These are phyloP conservation scores for Gonatopus flavifemur DNA, from an alignment of 1,140 invertebrate species.

Conservation along the genomic window DNA sequence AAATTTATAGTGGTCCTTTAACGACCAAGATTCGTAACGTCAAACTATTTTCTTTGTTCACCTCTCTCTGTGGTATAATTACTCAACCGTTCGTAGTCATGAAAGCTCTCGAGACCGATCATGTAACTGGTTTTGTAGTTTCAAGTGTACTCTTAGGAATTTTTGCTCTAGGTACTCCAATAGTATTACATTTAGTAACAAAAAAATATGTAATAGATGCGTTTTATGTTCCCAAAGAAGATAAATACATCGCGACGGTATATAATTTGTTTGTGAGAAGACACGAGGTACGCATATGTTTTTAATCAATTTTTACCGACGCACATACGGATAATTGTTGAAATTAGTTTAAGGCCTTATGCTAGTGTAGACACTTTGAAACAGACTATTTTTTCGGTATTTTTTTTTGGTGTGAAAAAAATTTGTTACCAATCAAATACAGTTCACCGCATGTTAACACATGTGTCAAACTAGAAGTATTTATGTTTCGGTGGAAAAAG, in stretches of 20 bases:
- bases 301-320: slow-evolving; percentile 4
- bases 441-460: too few species aligned
- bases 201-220: slow-evolving; percentile 84
- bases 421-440: too few species aligned
- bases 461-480: too few species aligned
- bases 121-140: slow-evolving; percentile 60
- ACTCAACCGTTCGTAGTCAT: slow-evolving; percentile 73
- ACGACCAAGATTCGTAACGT: slow-evolving; percentile 68
- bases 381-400: too few species aligned
- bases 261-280: slow-evolving; percentile 65
- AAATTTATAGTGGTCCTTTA: slow-evolving; percentile 69
- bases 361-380: too few species aligned
- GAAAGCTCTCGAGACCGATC: slow-evolving; percentile 61
- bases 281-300: slow-evolving; percentile 4
- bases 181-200: slow-evolving; percentile 78
- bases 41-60: slow-evolving; percentile 79
- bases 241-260: slow-evolving; percentile 71
- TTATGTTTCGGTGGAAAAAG: too few species aligned
- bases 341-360: not conserved
- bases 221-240: slow-evolving; percentile 66
- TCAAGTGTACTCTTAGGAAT: slow-evolving; percentile 70
- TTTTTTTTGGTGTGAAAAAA: too few species aligned
- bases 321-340: not conserved
- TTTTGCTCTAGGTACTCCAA: slow-evolving; percentile 80
- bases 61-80: slow-evolving; percentile 69